phyloP scores from a whole-genome alignment of 2,113 vertebrate genomes.

The Rafetus swinhoei region DNA sequence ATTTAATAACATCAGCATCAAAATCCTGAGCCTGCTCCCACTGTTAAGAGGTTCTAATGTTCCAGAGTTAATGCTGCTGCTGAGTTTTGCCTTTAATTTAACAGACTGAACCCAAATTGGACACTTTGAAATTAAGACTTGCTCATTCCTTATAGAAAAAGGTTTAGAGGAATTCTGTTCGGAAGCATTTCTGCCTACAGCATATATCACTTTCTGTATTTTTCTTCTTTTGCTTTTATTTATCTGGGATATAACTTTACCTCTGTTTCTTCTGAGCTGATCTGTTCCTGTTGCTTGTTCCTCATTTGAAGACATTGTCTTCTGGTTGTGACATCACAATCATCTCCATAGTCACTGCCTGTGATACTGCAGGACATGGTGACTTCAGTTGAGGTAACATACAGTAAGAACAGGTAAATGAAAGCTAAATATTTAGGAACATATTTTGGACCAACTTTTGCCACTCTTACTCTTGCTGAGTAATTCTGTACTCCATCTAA shows the following conservation, averaged over 20 bases:
- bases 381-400: rapidly evolving
- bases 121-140: not conserved
- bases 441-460: not conserved
- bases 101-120: not conserved
- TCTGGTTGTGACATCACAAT: not conserved
- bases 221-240: not conserved
- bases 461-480: not conserved
- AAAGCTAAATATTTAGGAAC: not conserved
- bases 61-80: not conserved
- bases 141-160: not conserved
- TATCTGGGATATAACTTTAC: not conserved
- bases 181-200: not conserved
- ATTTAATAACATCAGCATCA: not conserved
- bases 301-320: not conserved
- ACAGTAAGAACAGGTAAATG: not conserved
- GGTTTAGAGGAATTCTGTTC: not conserved
- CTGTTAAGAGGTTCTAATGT: not conserved
- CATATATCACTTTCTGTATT: not conserved
- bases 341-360: not conserved
- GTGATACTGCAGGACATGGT: not conserved
- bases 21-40: not conserved
- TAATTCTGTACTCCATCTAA: not conserved
- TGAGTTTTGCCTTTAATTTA: not conserved
- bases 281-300: not conserved
- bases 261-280: not conserved